These are phyloP conservation scores for Micrasema minimum DNA, from an alignment of 1,140 invertebrate genomes.

Conservation along the genomic window DNA sequence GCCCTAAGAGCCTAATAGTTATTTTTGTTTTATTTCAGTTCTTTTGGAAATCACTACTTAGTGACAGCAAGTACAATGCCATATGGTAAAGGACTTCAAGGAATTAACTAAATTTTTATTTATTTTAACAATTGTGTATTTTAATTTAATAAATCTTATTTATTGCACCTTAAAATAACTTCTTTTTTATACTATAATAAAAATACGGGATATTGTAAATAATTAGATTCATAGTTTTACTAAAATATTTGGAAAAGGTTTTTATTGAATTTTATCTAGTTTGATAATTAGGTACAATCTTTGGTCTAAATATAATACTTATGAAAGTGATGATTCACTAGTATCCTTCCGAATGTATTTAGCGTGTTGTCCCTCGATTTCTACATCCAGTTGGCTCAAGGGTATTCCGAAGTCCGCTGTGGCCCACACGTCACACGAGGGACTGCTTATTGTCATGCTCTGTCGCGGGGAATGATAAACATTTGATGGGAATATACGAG, in stretches of 20 bases:
- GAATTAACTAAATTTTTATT: too few relatives aligned
- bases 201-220: too few relatives aligned
- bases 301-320: constrained; percentile 50
- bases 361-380: constrained; percentile 49
- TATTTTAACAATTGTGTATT: too few relatives aligned
- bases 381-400: constrained; percentile 58
- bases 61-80: too few relatives aligned
- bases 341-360: constrained; percentile 51
- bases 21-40: too few relatives aligned
- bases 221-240: constrained; percentile 4
- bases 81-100: too few relatives aligned
- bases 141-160: too few relatives aligned
- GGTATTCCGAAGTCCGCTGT: constrained; percentile 61
- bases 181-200: too few relatives aligned
- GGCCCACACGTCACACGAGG: constrained; percentile 63
- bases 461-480: constrained; percentile 52
- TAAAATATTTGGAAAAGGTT: constrained; percentile 41
- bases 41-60: too few relatives aligned
- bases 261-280: constrained; percentile 40
- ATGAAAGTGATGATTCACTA: constrained; percentile 51
- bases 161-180: too few relatives aligned
- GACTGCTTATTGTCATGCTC: constrained; percentile 53
- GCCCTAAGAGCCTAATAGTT: too few relatives aligned
- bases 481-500: constrained; percentile 51
- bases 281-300: constrained; percentile 49